Percentiles rank a stretch among this genome's conserved stretches.
These are phyloP conservation scores for Myripristis murdjan DNA, from an alignment of 2,797 vertebrate genomes.

Conservation along the genomic window DNA sequence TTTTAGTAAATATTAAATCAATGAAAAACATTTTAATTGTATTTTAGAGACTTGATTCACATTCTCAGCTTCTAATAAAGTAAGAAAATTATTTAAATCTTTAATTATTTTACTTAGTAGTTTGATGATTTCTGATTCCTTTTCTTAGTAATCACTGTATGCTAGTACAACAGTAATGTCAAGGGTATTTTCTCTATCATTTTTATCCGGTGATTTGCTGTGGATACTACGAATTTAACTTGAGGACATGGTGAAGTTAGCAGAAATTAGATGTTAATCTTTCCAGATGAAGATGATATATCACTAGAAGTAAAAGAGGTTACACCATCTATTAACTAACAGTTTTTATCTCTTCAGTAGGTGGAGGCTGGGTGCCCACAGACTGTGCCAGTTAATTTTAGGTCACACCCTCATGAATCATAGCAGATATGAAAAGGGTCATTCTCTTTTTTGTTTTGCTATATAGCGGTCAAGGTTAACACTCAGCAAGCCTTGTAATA, in stretches of 20 bases:
- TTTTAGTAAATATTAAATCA: no score
- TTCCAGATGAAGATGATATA: no score
- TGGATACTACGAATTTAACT: neutral
- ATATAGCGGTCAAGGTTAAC: constrained; percentile 66
- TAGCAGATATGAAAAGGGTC: constrained; percentile 23
- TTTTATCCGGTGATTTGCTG: no score
- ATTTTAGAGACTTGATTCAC: no score
- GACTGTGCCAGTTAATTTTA: neutral
- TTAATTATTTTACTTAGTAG: no score
- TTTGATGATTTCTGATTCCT: no score
- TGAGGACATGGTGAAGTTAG: neutral
- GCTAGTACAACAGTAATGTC: no score
- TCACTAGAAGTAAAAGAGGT: neutral
- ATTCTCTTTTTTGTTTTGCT: constrained; percentile 33
- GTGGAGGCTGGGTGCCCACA: neutral
- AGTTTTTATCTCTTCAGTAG: neutral
- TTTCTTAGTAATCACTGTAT: no score
- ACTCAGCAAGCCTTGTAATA: constrained; percentile 88
- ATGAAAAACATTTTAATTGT: no score
- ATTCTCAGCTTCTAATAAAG: no score
- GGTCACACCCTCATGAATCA: constrained; percentile 17
- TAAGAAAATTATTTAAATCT: no score
- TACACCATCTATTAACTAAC: neutral
- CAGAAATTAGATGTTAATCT: neutral
- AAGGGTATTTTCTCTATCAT: no score